Conservation (phyloP, 2,113 vertebrate species). For the Tyto alba region DNA sequence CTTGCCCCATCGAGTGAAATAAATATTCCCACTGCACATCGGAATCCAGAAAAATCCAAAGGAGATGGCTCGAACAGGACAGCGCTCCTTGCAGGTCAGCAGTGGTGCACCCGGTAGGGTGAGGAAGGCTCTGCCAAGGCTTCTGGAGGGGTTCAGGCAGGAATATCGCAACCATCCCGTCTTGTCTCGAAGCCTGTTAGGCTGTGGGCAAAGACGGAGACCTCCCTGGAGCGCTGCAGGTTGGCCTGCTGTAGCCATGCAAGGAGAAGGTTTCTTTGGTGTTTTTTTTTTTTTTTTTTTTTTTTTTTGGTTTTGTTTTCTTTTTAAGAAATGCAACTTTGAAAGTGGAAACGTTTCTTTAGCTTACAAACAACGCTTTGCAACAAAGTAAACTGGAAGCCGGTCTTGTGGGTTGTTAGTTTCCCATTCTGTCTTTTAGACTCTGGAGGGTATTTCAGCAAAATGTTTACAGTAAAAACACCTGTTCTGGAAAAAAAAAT, state of each 20-base stretch:
- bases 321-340: background rate
- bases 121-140: background rate
- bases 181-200: background rate
- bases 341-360: background rate
- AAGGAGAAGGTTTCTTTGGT: background rate
- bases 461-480: background rate
- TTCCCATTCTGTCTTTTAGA: background rate
- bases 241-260: background rate
- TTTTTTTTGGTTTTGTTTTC: no score
- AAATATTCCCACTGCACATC: background rate
- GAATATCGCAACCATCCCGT: background rate
- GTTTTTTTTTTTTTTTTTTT: no score
- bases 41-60: background rate
- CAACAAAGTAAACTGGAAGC: background rate
- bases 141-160: background rate
- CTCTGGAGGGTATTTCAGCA: background rate
- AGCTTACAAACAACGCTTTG: background rate
- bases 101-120: fast-evolving
- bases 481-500: background rate
- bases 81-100: background rate
- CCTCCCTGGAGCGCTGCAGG: background rate
- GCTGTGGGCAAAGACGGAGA: background rate
- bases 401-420: background rate
- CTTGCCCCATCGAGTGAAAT: background rate
- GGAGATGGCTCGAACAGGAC: background rate